Base-by-base conservation (phyloP, 2,113 vertebrate genomes). In the Gavia stellata region DNA sequence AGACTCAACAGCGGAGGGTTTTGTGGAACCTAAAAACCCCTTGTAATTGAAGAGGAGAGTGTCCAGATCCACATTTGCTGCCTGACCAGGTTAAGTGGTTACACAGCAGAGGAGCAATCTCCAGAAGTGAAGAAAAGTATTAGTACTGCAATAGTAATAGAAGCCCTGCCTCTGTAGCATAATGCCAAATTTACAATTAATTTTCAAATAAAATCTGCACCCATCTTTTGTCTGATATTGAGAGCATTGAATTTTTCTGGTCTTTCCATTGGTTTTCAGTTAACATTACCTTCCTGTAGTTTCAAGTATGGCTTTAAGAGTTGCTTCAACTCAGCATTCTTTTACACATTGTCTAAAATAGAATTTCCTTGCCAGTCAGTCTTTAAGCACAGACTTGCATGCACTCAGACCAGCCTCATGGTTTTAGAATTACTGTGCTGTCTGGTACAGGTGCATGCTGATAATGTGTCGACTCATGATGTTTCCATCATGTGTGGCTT, bases 391-490 rank as follows among this genome's bases (percentile, higher is more conserved):
- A 29, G 44, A 50, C 26, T 29, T 84, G 8, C 19, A 7, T 23
- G 34, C 3, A 2, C n/a, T 86, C 17, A 25, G 75, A 7, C 12
- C 38, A 79, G 29, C 56, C 59, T 78, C 14, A 2, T 28, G 38
- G 17, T 28, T 91, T 89, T 67, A 28, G 68, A 86, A 73, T 75
- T 55, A 12, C 44, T 59, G 53, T 66, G 55, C 82, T 86, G 33
- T 20, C 50, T 88, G 74, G n/a, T 17, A 45, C 71, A 81, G 62
- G 67, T 90, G 33, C 2, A 1, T 11, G 1, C 45, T 0, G 1
- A 36, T 83, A 77, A 80, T 14, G 20, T 78, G 75, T 68, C 3
- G 0, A 31, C 45, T 93, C 45, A 52, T 4, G 31, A 16, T 50
- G 23, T 70, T 86, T 63, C 50, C 20, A 9, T 50, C 33, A 9